A percentile compares a stretch with the other conserved stretches of the same genome.
Evolutionary conservation across 2,888 invertebrate species (phyloP).

Genomic region (Xylocampa areola): DNA sequence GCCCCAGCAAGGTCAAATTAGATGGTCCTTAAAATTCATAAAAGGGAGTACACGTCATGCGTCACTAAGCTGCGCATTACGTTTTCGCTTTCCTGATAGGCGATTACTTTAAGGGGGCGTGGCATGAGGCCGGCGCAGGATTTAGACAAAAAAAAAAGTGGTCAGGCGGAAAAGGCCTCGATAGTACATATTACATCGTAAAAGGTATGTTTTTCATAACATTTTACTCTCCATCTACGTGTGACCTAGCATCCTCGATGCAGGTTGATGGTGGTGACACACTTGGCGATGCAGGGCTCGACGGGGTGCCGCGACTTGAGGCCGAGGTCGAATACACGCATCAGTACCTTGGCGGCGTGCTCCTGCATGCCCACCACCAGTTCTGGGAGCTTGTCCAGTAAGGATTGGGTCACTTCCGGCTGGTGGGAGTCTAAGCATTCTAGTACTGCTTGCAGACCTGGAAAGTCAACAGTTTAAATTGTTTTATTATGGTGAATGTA

Average conservation of each 20-base stretch:
- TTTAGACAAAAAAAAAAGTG: too few relatives aligned
- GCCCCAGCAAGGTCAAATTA: too few relatives aligned
- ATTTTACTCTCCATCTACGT: background rate
- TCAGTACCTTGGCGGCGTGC: slow-evolving; percentile 94
- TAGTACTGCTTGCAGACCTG: slow-evolving; percentile 93
- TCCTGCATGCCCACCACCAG: slow-evolving; percentile 96
- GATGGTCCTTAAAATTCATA: too few relatives aligned
- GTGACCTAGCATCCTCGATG: slow-evolving; percentile 93
- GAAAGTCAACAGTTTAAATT: background rate
- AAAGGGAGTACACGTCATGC: too few relatives aligned
- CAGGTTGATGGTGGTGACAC: slow-evolving; percentile 94
- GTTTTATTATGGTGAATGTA: too few relatives aligned
- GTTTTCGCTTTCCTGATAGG: too few relatives aligned
- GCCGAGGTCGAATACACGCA: slow-evolving; percentile 95
- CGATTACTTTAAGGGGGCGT: too few relatives aligned
- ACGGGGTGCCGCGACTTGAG: slow-evolving; percentile 94
- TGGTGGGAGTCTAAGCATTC: slow-evolving; percentile 95
- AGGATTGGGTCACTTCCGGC: slow-evolving; percentile 94
- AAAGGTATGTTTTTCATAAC: too few relatives aligned
- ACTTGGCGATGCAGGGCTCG: slow-evolving; percentile 93
- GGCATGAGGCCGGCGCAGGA: too few relatives aligned
- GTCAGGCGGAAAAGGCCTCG: too few relatives aligned
- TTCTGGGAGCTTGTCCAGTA: slow-evolving; percentile 95
- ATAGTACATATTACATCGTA: too few relatives aligned
- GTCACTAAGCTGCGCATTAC: too few relatives aligned